Conservation (phyloP, 2,113 vertebrate genomes). For the Thamnophis sirtalis region DNA sequence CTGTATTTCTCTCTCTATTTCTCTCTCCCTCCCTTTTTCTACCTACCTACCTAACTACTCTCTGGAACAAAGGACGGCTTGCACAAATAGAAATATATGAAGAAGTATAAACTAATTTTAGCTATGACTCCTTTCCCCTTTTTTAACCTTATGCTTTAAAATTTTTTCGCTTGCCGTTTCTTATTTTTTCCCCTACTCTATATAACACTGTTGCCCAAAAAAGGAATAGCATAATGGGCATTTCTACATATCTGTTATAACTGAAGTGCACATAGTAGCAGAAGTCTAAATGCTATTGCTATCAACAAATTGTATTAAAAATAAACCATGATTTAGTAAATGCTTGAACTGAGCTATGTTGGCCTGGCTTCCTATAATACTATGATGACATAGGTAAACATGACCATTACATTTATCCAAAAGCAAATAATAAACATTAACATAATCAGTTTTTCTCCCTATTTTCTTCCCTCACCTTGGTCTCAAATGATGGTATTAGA, state of each 20-base stretch:
- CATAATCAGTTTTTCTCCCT: neutral
- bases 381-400: neutral
- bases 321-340: neutral
- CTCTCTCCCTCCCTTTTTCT: too few relatives aligned
- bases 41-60: too few relatives aligned
- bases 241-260: neutral
- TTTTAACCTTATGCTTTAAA: neutral
- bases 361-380: neutral
- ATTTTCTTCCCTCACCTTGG: constrained; percentile 62
- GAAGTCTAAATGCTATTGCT: neutral
- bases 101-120: neutral
- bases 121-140: neutral
- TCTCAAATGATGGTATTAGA: constrained; percentile 49
- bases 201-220: neutral
- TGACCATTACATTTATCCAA: neutral
- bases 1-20: too few relatives aligned
- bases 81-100: neutral
- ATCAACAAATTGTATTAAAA: neutral
- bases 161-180: neutral
- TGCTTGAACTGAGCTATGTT: neutral
- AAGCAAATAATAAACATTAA: neutral
- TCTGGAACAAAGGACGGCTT: neutral
- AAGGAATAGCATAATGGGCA: neutral
- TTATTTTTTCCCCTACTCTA: neutral
- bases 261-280: neutral